phyloP scores from a whole-genome alignment of 2,113 vertebrate genomes.

The Lophura nycthemera region DNA sequence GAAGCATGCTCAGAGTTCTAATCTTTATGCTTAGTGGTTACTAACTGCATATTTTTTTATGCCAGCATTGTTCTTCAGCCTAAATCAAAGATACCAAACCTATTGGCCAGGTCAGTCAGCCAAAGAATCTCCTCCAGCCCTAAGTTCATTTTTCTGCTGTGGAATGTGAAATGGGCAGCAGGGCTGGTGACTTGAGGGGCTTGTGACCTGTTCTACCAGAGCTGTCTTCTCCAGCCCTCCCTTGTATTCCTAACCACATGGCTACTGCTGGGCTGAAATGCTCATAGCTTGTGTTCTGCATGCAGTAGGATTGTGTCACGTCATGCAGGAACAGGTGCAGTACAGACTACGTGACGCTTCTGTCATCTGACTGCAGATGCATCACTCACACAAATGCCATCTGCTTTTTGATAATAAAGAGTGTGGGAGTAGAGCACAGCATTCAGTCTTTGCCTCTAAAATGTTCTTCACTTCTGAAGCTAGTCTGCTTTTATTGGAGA shows the following conservation, averaged over 20 bases:
- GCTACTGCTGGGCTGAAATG: neutral
- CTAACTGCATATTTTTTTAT: neutral
- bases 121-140: neutral
- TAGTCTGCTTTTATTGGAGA: neutral
- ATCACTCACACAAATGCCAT: neutral
- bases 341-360: neutral
- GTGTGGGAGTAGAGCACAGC: neutral
- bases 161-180: accelerated
- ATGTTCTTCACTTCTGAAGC: neutral
- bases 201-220: accelerated
- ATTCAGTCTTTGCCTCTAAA: neutral
- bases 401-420: neutral
- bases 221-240: neutral
- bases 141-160: neutral
- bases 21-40: neutral
- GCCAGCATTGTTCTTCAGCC: neutral
- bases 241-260: accelerated
- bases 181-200: neutral
- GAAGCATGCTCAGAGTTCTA: neutral
- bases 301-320: neutral
- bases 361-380: neutral
- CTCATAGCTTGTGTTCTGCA: accelerated
- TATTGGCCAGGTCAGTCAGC: neutral
- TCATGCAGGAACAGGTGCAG: neutral
- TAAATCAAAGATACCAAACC: neutral